Percentiles rank a stretch among this genome's conserved stretches.
These are phyloP conservation scores for Bostrychus sinensis DNA, from an alignment of 2,113 vertebrate genomes.

Conservation along the genomic window DNA sequence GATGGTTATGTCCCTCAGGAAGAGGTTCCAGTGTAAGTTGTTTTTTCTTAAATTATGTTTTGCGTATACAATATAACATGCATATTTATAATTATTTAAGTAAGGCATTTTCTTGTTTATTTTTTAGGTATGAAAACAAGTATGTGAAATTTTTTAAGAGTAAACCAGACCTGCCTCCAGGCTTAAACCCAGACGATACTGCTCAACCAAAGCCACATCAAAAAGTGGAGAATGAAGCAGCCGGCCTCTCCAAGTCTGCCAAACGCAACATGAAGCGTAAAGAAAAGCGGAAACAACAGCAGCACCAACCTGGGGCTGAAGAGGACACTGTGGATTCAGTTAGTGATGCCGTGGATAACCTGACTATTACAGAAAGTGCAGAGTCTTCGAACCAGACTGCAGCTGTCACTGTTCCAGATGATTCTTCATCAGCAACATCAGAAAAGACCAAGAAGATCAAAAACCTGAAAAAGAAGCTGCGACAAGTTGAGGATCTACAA, in stretches of 20 bases:
- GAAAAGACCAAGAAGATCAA: slow-evolving; percentile 90
- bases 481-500: slow-evolving; percentile 91
- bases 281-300: slow-evolving; percentile 90
- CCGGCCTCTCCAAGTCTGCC: slow-evolving; percentile 87
- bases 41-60: neutral
- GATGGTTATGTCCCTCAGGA: slow-evolving; percentile 94
- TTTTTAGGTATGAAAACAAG: slow-evolving; percentile 92
- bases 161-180: slow-evolving; percentile 92
- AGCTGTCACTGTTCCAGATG: slow-evolving; percentile 23
- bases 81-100: neutral
- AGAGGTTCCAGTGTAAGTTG: slow-evolving; percentile 92
- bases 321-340: slow-evolving; percentile 69
- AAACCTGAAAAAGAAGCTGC: slow-evolving; percentile 91
- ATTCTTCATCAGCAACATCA: slow-evolving; percentile 35
- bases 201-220: slow-evolving; percentile 59
- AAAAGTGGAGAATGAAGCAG: slow-evolving; percentile 59
- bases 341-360: slow-evolving; percentile 78
- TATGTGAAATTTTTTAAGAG: slow-evolving; percentile 97
- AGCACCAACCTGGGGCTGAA: slow-evolving; percentile 49
- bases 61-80: neutral
- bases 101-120: slow-evolving; percentile 5
- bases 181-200: slow-evolving; percentile 79
- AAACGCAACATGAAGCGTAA: slow-evolving; percentile 95
- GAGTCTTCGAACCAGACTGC: slow-evolving; percentile 34
- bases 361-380: slow-evolving; percentile 55